A percentile compares a stretch with the other conserved stretches of the same genome.
These are phyloP conservation scores for Puntigrus tetrazona DNA, from an alignment of 2,113 vertebrate genomes.

Conservation along the genomic window DNA sequence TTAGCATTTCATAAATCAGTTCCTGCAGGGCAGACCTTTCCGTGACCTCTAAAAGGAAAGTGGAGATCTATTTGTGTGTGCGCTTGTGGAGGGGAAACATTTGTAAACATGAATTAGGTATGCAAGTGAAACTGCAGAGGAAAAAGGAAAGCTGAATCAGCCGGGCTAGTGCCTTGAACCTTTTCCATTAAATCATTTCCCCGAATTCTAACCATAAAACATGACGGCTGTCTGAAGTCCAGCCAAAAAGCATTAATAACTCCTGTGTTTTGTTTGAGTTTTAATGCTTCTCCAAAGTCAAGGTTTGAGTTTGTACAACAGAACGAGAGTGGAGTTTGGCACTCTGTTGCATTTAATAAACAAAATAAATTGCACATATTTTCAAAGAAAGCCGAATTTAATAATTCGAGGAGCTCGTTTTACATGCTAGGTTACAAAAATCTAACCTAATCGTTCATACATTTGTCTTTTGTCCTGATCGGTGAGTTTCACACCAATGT, in stretches of 20 bases:
- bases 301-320: slow-evolving; percentile 6
- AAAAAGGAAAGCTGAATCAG: slow-evolving; percentile 31
- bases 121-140: slow-evolving; percentile 39
- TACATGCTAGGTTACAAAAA: neutral
- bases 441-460: slow-evolving; percentile 2
- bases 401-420: neutral
- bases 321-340: neutral
- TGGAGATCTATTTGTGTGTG: slow-evolving; percentile 16
- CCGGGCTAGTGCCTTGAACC: slow-evolving; percentile 39
- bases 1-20: slow-evolving; percentile 44
- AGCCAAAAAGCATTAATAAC: slow-evolving; percentile 31
- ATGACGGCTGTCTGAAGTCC: slow-evolving; percentile 33
- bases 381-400: neutral
- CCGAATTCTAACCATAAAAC: slow-evolving; percentile 51
- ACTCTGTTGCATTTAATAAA: neutral
- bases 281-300: slow-evolving; percentile 6
- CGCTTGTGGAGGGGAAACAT: neutral
- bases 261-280: slow-evolving; percentile 39
- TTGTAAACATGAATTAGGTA: slow-evolving; percentile 30
- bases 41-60: slow-evolving; percentile 31
- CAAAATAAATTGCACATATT: slow-evolving; percentile 19
- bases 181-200: slow-evolving; percentile 49
- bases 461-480: too few species aligned
- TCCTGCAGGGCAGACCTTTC: slow-evolving; percentile 36
- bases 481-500: neutral